Base-by-base conservation (phyloP, 1,140 invertebrate genomes). In the Coptotermes formosanus region DNA sequence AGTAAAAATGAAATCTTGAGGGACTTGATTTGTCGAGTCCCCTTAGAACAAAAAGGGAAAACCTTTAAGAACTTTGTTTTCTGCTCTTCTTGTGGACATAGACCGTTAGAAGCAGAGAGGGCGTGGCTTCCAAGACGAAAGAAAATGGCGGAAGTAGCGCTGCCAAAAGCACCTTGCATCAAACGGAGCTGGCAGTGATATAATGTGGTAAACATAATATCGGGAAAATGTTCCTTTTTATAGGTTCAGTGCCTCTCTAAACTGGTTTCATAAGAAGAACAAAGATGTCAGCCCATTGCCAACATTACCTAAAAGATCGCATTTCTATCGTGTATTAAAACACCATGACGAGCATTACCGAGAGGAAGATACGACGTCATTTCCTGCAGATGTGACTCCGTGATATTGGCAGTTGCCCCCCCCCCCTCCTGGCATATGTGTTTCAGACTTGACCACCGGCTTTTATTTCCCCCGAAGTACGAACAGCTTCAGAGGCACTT, bases 201-300 rank as follows among this genome's bases (percentile, higher is more conserved):
- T 75, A 30, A 75, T n/a, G 64, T 75, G 64, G 64, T 75, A 75
- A 75, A 75, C 4, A 25, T 75, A 75, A 75, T 75, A 75, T 75
- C 64, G 64, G 25, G 30, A 75, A 75, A 30, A 75, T 75, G 9
- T 75, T 0, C 14, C 9, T 75, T 75, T 64, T 75, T 75, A 75
- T 75, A n/a, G 16, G 64, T 30, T 75, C 64, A 30, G 6, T 6
- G 14, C 64, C 64, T 75, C 64, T 16, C 8, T 75, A 75, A 75
- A 30, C 25, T 75, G 30, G 64, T 75, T 75, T 30, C 64, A 75
- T 75, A 75, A 75, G 64, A 75, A 25, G n/a, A 75, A 75, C 64
- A 30, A 75, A 30, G 64, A 75, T 75, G 64, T 25, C 64, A 75
- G 64, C 64, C n/a, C n/a, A 9, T 75, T 75, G 3, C n/a, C 64